Conservation (phyloP, 1,140 invertebrate species). For the Papilio polytes region DNA sequence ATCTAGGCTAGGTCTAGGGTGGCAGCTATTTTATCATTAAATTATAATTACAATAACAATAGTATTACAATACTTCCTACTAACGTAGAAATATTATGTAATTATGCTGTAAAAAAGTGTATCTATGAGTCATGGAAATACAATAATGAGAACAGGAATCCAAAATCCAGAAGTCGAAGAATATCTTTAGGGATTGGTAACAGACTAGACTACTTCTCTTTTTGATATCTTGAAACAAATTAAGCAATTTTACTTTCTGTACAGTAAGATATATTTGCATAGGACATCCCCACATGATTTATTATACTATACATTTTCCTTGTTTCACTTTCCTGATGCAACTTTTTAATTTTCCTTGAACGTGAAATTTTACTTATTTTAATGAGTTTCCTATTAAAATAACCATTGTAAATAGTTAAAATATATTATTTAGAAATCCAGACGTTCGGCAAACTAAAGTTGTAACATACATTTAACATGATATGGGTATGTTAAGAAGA, state of each 20-base stretch:
- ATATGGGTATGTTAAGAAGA: background rate
- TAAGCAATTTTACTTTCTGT: background rate
- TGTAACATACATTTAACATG: background rate
- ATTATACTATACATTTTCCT: background rate
- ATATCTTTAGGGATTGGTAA: no score
- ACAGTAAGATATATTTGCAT: background rate
- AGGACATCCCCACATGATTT: background rate
- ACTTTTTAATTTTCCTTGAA: background rate
- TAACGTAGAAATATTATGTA: no score
- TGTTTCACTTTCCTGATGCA: background rate
- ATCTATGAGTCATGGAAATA: no score
- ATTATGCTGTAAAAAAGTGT: no score
- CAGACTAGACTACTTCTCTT: no score
- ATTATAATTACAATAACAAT: no score
- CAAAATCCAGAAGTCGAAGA: no score
- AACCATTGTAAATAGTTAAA: background rate
- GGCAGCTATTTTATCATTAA: no score
- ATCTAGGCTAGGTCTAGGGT: no score
- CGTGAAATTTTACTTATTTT: background rate
- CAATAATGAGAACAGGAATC: no score
- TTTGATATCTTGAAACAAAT: background rate
- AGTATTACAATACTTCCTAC: no score
- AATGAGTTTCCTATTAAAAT: background rate
- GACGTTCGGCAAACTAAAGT: background rate
- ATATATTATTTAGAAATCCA: background rate